A percentile compares a stretch with the other conserved stretches of the same genome.
phyloP scores from a whole-genome alignment of 2,888 invertebrate species.

The Caradrina kadenii region DNA sequence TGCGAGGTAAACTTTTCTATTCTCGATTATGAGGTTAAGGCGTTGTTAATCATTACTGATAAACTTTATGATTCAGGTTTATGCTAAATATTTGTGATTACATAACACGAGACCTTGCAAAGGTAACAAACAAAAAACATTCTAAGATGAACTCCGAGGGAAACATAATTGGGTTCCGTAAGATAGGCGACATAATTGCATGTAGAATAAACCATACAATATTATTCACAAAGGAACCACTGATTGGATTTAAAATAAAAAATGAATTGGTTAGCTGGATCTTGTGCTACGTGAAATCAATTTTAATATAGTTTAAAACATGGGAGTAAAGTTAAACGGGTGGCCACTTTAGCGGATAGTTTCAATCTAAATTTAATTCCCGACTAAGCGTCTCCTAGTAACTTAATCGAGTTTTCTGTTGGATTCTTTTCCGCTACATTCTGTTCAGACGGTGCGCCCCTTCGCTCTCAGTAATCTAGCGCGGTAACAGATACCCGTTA shows the following conservation, averaged over 20 bases:
- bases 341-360: constrained; percentile 73
- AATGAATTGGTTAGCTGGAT: constrained; percentile 7
- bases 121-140: constrained; percentile 10
- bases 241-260: constrained; percentile 37
- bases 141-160: constrained; percentile 10
- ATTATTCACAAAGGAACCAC: constrained; percentile 39
- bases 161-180: constrained; percentile 16
- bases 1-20: constrained; percentile 5
- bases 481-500: constrained; percentile 41
- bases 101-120: neutral
- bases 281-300: constrained; percentile 48
- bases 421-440: constrained; percentile 78
- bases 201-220: constrained; percentile 7
- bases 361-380: constrained; percentile 82
- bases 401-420: constrained; percentile 71
- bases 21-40: neutral
- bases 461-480: constrained; percentile 45
- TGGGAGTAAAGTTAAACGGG: constrained; percentile 48
- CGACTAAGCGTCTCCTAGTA: constrained; percentile 62
- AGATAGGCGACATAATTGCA: constrained; percentile 32
- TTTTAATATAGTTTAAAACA: constrained; percentile 57
- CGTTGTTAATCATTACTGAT: neutral
- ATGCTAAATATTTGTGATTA: neutral
- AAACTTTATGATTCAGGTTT: neutral
- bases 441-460: constrained; percentile 42